phyloP scores from a whole-genome alignment of 2,888 invertebrate genomes.

The Chrysopilus asiliformis region DNA sequence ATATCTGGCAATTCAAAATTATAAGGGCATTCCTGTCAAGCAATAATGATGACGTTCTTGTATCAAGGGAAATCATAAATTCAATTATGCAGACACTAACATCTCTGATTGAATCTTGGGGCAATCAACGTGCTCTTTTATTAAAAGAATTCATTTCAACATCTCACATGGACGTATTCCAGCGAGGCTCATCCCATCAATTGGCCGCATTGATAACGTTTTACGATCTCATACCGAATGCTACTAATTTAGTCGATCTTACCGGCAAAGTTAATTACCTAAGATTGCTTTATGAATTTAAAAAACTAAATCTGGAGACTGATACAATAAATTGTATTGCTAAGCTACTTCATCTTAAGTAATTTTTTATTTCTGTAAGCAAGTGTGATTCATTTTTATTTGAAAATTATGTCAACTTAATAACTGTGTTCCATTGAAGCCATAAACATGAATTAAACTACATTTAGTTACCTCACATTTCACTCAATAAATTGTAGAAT shows the following conservation, averaged over 20 bases:
- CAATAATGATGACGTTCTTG: slow-evolving; percentile 21
- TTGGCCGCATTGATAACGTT: slow-evolving; percentile 27
- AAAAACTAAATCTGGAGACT: slow-evolving; percentile 24
- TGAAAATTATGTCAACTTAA: too few species aligned
- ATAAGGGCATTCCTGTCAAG: slow-evolving; percentile 40
- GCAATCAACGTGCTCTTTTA: slow-evolving; percentile 17
- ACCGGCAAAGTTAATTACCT: slow-evolving; percentile 25
- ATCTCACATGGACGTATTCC: slow-evolving; percentile 12
- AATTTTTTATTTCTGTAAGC: too few species aligned
- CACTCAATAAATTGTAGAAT: too few species aligned
- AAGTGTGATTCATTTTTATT: too few species aligned
- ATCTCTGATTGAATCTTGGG: slow-evolving; percentile 22
- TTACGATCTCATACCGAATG: slow-evolving; percentile 28
- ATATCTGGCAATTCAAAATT: slow-evolving; percentile 66
- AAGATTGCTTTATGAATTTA: slow-evolving; percentile 27
- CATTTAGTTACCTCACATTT: too few species aligned
- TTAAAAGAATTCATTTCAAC: slow-evolving; percentile 25
- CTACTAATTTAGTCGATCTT: slow-evolving; percentile 24
- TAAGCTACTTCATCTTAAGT: too few species aligned
- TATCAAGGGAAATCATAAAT: slow-evolving; percentile 30
- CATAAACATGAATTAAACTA: too few species aligned
- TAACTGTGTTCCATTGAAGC: too few species aligned
- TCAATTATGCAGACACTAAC: slow-evolving; percentile 27
- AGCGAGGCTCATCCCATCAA: slow-evolving; percentile 12
- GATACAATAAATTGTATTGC: slow-evolving; percentile 26